Conservation (phyloP, 2,113 vertebrate genomes). For the Aramus guarauna region DNA sequence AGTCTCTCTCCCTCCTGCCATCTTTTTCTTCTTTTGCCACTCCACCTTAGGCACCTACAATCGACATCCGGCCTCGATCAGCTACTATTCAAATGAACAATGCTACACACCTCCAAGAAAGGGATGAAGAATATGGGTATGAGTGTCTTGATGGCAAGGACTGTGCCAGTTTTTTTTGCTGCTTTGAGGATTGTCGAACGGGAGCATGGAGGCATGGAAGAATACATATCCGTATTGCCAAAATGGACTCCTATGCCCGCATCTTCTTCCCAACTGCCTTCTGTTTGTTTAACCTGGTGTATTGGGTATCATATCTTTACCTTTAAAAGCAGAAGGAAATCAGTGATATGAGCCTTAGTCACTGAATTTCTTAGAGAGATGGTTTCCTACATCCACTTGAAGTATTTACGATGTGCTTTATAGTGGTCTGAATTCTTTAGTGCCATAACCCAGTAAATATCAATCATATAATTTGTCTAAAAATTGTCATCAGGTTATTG, state of each 20-base stretch:
- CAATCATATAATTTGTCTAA: slow-evolving; percentile 8
- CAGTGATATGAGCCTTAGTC: slow-evolving; percentile 65
- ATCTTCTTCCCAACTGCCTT: slow-evolving; percentile 99
- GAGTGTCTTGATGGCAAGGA: slow-evolving; percentile 99
- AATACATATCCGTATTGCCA: slow-evolving; percentile 95
- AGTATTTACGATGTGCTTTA: slow-evolving; percentile 32
- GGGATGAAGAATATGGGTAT: slow-evolving; percentile 96
- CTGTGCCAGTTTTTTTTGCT: slow-evolving; percentile 99
- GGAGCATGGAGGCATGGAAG: slow-evolving; percentile 96
- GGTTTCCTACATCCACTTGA: slow-evolving; percentile 56
- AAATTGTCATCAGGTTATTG: slow-evolving; percentile 42
- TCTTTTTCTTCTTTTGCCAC: background rate
- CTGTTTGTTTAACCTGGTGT: slow-evolving; percentile 96
- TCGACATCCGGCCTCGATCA: slow-evolving; percentile 96
- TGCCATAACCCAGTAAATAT: slow-evolving; percentile 60
- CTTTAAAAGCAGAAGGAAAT: slow-evolving; percentile 75
- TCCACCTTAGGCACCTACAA: slow-evolving; percentile 87
- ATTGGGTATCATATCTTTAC: slow-evolving; percentile 98
- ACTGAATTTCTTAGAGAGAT: slow-evolving; percentile 63
- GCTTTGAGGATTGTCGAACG: slow-evolving; percentile 97
- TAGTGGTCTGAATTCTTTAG: slow-evolving; percentile 58
- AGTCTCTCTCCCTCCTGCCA: background rate
- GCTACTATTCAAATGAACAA: slow-evolving; percentile 99
- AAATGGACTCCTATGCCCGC: slow-evolving; percentile 98
- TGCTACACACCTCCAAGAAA: slow-evolving; percentile 95